Conservation (phyloP, 2,888 invertebrate species). For the Platycnemis pennipes region DNA sequence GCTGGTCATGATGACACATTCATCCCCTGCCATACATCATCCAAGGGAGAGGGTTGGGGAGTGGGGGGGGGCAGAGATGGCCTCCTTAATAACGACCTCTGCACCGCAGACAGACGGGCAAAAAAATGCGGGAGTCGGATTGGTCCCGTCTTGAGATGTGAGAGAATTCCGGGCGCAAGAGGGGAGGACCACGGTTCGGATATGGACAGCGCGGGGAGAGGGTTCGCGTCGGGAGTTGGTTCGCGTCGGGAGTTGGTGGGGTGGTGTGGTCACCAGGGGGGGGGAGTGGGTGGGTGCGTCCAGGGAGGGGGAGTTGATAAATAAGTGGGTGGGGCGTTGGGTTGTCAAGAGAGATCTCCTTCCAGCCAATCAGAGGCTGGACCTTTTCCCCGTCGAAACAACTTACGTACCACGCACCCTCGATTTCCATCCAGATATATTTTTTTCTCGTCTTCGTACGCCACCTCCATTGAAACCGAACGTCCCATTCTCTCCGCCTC, state of each 20-base stretch:
- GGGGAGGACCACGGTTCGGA: background rate
- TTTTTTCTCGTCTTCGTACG: background rate
- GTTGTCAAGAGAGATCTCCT: constrained; percentile 38
- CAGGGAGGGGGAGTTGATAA: constrained; percentile 14
- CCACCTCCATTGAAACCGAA: background rate
- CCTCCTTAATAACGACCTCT: background rate
- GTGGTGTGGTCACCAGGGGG: background rate
- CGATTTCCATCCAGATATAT: constrained; percentile 11
- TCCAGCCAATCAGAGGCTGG: constrained; percentile 34
- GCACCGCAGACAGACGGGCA: background rate
- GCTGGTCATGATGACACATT: background rate
- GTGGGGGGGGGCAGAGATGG: background rate
- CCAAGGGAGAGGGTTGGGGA: background rate
- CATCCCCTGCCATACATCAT: background rate
- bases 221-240: background rate
- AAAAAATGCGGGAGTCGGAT: background rate
- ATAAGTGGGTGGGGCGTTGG: constrained; percentile 48
- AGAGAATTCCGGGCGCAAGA: background rate
- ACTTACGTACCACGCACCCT: constrained; percentile 23
- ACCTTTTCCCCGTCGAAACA: background rate
- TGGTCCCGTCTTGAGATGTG: background rate
- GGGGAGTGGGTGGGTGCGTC: background rate
- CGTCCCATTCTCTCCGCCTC: background rate
- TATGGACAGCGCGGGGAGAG: background rate
- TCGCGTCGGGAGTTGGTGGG: background rate